A percentile compares a stretch with the other conserved stretches of the same genome.
Conservation (phyloP, 2,797 vertebrate genomes). For the Poeciliopsis infans region DNA sequence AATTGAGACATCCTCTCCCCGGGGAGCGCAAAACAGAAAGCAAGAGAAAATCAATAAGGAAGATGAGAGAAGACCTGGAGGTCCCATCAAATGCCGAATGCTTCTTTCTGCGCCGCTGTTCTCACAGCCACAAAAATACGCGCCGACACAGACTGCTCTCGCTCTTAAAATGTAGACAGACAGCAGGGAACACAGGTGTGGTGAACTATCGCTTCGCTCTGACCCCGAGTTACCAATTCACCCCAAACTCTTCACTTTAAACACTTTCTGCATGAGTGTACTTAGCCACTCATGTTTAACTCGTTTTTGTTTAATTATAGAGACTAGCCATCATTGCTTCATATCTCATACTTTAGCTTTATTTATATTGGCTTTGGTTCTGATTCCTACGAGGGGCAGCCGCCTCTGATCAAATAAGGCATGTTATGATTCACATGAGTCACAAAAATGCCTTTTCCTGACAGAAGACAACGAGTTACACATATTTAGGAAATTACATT, state of each 20-base stretch:
- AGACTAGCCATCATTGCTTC: not conserved
- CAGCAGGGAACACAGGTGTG: constrained; percentile 26
- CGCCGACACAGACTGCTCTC: constrained; percentile 30
- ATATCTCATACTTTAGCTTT: not conserved
- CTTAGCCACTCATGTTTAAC: not conserved
- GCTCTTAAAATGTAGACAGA: constrained; percentile 34
- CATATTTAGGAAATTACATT: not conserved
- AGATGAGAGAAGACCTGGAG: constrained; percentile 77
- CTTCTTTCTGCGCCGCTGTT: constrained; percentile 61
- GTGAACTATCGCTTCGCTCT: constrained; percentile 17
- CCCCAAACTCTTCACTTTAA: not conserved
- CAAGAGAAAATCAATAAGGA: constrained; percentile 79
- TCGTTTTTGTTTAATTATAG: not conserved
- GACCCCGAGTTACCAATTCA: not conserved
- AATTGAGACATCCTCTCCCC: constrained; percentile 77
- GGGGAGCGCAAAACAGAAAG: constrained; percentile 70
- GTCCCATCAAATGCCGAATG: constrained; percentile 70
- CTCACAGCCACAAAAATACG: constrained; percentile 44
- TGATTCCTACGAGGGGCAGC: not conserved
- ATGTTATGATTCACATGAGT: not conserved
- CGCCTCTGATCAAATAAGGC: not conserved
- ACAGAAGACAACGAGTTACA: not conserved
- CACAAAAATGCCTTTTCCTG: not conserved
- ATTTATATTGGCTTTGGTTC: not conserved
- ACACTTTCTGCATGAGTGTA: not conserved